These are phyloP conservation scores for Isaurus tuberculatus DNA, from an alignment of 92 coral and sea anemone species.

Conservation along the genomic window DNA sequence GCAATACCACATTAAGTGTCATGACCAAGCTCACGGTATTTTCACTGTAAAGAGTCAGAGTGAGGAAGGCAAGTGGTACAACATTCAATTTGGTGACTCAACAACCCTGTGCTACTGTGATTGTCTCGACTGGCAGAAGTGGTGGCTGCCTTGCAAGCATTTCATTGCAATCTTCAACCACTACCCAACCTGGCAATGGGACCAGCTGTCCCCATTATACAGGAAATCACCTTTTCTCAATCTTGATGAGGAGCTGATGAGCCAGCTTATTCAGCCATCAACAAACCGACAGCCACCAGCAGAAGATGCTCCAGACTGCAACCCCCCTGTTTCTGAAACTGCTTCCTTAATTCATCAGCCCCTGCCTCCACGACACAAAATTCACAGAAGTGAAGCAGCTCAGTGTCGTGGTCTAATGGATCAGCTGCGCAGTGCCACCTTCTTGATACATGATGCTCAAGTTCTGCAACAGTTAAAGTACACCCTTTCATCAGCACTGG, in stretches of 20 bases:
- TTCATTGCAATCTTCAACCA: constrained; percentile 8
- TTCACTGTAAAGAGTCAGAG: constrained; percentile 31
- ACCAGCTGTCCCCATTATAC: constrained; percentile 4
- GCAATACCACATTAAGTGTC: constrained; percentile 20
- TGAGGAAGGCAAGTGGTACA: constrained; percentile 11
- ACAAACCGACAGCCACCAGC: not conserved
- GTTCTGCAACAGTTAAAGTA: constrained; percentile 1
- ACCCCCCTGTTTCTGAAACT: not conserved
- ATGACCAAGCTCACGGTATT: constrained; percentile 16
- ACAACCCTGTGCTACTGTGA: not conserved
- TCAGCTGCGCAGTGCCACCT: constrained; percentile 4
- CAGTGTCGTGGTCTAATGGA: not conserved
- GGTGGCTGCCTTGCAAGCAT: constrained; percentile 20
- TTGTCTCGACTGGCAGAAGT: constrained; percentile 5
- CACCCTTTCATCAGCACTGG: not conserved
- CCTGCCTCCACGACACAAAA: not conserved
- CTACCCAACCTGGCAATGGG: constrained; percentile 4
- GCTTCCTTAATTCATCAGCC: not conserved
- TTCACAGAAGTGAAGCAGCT: constrained; percentile 7
- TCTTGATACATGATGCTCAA: not conserved
- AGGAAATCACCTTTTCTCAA: not conserved
- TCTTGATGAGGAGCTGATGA: constrained; percentile 8
- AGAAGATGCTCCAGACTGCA: constrained; percentile 9
- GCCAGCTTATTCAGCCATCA: constrained; percentile 8
- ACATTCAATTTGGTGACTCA: not conserved